A percentile compares a stretch with the other conserved stretches of the same genome.
phyloP scores from a whole-genome alignment of 1,140 invertebrate genomes.

The Leptinotarsa texana region DNA sequence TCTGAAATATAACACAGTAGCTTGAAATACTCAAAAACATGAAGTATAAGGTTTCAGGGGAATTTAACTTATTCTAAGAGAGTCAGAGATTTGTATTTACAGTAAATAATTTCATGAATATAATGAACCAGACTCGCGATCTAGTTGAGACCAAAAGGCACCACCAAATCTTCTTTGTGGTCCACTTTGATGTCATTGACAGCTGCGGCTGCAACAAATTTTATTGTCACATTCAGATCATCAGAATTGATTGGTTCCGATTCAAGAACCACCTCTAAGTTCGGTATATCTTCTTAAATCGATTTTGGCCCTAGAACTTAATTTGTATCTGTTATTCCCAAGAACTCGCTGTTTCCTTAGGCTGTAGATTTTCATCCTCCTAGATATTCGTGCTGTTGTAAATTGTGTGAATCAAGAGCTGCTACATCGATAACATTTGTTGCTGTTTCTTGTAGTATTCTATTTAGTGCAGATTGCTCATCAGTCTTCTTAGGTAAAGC shows the following conservation, averaged over 20 bases:
- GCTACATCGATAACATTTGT: conserved; percentile 85
- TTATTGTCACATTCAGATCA: conserved; percentile 65
- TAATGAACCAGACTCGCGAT: neutral
- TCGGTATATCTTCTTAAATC: conserved; percentile 63
- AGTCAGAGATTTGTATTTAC: neutral
- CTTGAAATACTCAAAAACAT: conserved; percentile 14
- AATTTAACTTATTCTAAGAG: neutral
- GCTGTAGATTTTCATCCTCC: conserved; percentile 72
- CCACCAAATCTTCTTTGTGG: conserved; percentile 80
- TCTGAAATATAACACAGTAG: neutral
- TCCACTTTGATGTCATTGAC: conserved; percentile 74
- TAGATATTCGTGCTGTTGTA: conserved; percentile 79
- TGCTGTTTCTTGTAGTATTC: conserved; percentile 85
- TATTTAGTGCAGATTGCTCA: conserved; percentile 84
- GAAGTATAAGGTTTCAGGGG: neutral
- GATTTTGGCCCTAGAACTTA: conserved; percentile 54
- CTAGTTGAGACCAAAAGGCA: conserved; percentile 65
- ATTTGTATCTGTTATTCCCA: conserved; percentile 54
- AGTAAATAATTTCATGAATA: conserved; percentile 1
- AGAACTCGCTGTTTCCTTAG: conserved; percentile 63
- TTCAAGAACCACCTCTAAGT: conserved; percentile 63
- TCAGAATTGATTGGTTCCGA: conserved; percentile 58
- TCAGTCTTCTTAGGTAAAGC: conserved; percentile 78
- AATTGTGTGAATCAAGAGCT: conserved; percentile 75
- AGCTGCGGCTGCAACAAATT: conserved; percentile 67